Evolutionary conservation across 2,797 vertebrate genomes (phyloP).

Genomic region (Gallinago stenura): DNA sequence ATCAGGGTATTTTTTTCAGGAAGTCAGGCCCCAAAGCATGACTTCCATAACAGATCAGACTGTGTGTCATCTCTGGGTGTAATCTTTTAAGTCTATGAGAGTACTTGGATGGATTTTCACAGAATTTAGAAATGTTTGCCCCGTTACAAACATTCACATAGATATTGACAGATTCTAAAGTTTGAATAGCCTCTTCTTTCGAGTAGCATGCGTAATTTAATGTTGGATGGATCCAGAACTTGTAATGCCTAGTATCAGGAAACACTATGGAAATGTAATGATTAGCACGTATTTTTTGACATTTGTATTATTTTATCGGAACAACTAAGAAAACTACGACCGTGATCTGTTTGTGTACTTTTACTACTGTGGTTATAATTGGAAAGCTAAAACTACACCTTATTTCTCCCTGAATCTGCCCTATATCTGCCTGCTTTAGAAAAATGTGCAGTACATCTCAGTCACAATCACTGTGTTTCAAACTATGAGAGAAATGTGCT

Average conservation of each 20-base stretch:
- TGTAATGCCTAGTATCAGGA: neutral
- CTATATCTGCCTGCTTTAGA: neutral
- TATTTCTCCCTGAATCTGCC: neutral
- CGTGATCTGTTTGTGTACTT: neutral
- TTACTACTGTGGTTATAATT: neutral
- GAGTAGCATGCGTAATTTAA: neutral
- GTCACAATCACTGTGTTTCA: neutral
- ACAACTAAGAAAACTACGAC: neutral
- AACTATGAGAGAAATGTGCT: conserved; percentile 62
- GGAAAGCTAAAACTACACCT: neutral
- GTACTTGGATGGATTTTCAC: neutral
- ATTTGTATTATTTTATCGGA: neutral
- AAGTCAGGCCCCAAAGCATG: neutral
- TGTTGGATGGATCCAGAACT: neutral
- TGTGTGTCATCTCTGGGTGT: neutral
- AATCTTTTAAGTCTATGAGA: neutral
- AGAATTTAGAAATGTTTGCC: neutral
- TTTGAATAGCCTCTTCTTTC: neutral
- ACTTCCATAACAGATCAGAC: neutral
- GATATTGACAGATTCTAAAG: neutral
- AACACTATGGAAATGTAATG: neutral
- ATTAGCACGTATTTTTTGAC: neutral
- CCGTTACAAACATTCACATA: neutral
- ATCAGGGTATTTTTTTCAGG: neutral
- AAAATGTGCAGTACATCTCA: neutral